Conservation (phyloP, 1,140 invertebrate genomes). For the Pachyrhynchus sulphureomaculatus region DNA sequence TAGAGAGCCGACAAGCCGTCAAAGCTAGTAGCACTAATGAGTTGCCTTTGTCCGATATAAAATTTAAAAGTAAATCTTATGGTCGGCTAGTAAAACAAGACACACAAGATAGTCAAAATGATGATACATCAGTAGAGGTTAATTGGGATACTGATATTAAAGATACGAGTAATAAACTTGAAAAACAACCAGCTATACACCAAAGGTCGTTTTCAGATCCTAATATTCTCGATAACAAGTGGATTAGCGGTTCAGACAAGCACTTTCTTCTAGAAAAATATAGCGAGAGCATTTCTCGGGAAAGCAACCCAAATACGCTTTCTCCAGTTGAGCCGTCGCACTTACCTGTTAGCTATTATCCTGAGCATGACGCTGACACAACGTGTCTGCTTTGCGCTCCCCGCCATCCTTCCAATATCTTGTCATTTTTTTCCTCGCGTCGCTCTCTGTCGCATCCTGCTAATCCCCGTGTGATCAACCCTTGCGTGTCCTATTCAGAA, state of each 20-base stretch:
- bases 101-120: conserved; percentile 38
- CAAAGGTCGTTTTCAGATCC: conserved; percentile 49
- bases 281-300: conserved; percentile 28
- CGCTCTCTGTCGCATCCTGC: conserved; percentile 48
- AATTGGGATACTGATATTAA: conserved; percentile 41
- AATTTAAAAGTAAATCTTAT: conserved; percentile 42
- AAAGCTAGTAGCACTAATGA: conserved; percentile 56
- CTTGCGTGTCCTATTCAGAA: conserved; percentile 49
- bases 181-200: conserved; percentile 11
- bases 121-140: conserved; percentile 40
- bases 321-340: conserved; percentile 13
- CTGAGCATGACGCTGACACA: conserved; percentile 49
- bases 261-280: conserved; percentile 39
- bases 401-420: conserved; percentile 52
- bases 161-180: conserved; percentile 15
- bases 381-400: conserved; percentile 53
- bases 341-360: conserved; percentile 42
- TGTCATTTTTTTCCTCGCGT: conserved; percentile 47
- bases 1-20: conserved; percentile 51
- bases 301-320: conserved; percentile 13
- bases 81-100: conserved; percentile 34
- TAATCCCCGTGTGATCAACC: conserved; percentile 41
- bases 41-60: conserved; percentile 60
- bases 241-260: conserved; percentile 34
- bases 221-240: conserved; percentile 45